phyloP scores from a whole-genome alignment of 2,888 invertebrate genomes.

The Kuschelorhynchus macadamiae region DNA sequence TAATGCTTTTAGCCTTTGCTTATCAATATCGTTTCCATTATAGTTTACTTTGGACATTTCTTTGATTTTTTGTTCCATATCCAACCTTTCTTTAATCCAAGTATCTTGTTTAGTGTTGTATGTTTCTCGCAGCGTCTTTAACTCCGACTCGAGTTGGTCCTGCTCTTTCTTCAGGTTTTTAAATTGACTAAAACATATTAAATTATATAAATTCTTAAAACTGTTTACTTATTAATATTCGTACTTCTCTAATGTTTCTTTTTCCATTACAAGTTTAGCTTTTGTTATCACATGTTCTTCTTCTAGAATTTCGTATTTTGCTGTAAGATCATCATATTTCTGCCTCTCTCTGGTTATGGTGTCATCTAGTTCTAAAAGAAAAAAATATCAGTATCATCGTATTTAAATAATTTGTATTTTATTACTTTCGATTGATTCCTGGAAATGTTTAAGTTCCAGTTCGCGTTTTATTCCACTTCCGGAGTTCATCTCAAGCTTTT shows the following conservation, averaged over 20 bases:
- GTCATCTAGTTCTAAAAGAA: slow-evolving; percentile 76
- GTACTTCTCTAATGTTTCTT: slow-evolving; percentile 82
- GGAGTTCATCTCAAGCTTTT: slow-evolving; percentile 75
- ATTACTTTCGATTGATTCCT: slow-evolving; percentile 78
- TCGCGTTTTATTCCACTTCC: slow-evolving; percentile 76
- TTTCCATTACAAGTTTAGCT: slow-evolving; percentile 85
- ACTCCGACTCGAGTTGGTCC: slow-evolving; percentile 74
- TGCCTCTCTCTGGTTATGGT: slow-evolving; percentile 78
- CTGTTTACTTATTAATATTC: too few species aligned
- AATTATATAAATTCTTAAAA: background rate
- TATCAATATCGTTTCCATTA: slow-evolving; percentile 72
- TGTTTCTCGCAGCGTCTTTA: slow-evolving; percentile 76
- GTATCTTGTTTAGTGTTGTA: slow-evolving; percentile 76
- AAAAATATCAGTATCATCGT: background rate
- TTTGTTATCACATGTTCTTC: slow-evolving; percentile 89
- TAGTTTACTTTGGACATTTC: slow-evolving; percentile 59
- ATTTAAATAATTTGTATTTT: too few species aligned
- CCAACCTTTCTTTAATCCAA: slow-evolving; percentile 82
- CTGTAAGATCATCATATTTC: slow-evolving; percentile 84
- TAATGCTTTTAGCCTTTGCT: slow-evolving; percentile 77
- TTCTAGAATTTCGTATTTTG: slow-evolving; percentile 86
- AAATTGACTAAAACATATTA: slow-evolving; percentile 72
- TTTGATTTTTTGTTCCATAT: slow-evolving; percentile 74
- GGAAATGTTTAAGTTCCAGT: slow-evolving; percentile 77
- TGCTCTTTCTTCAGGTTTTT: slow-evolving; percentile 75